Evolutionary conservation across 92 coral and sea anemone species (phyloP).

Genomic region (Epizoanthus ramosus): DNA sequence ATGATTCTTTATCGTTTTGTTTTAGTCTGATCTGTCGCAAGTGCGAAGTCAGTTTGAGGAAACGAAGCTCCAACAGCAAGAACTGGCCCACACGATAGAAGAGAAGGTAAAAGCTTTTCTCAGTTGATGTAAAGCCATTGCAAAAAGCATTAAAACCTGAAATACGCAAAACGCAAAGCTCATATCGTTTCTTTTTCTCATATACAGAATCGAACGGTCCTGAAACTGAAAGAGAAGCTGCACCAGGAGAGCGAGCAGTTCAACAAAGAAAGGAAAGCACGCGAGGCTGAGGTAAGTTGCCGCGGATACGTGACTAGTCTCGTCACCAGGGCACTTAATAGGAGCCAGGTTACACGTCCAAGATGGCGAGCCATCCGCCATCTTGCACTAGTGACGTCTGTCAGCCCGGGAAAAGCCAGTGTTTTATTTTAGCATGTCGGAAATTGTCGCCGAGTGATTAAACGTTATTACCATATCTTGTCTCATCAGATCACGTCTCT

Average conservation of each 20-base stretch:
- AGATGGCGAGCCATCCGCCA: too few relatives aligned
- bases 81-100: slow-evolving; percentile 67
- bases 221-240: slow-evolving; percentile 76
- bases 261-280: slow-evolving; percentile 70
- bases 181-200: neutral
- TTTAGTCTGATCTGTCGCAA: slow-evolving; percentile 72
- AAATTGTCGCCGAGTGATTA: too few relatives aligned
- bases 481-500: slow-evolving; percentile 67
- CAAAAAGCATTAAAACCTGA: neutral
- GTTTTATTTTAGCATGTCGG: too few relatives aligned
- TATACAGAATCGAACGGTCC: slow-evolving; percentile 73
- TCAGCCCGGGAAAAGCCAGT: too few relatives aligned
- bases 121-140: neutral
- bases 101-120: slow-evolving; percentile 64
- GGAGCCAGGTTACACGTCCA: neutral
- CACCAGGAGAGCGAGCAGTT: slow-evolving; percentile 70
- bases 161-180: too few relatives aligned
- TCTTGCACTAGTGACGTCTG: too few relatives aligned
- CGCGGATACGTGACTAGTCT: neutral
- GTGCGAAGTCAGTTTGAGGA: slow-evolving; percentile 80
- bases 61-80: slow-evolving; percentile 73
- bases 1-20: neutral
- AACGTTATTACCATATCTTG: neutral
- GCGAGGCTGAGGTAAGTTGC: slow-evolving; percentile 76
- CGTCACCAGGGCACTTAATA: neutral